Evolutionary conservation across 2,888 invertebrate species (phyloP).

Genomic region (Synanthedon vespiformis): DNA sequence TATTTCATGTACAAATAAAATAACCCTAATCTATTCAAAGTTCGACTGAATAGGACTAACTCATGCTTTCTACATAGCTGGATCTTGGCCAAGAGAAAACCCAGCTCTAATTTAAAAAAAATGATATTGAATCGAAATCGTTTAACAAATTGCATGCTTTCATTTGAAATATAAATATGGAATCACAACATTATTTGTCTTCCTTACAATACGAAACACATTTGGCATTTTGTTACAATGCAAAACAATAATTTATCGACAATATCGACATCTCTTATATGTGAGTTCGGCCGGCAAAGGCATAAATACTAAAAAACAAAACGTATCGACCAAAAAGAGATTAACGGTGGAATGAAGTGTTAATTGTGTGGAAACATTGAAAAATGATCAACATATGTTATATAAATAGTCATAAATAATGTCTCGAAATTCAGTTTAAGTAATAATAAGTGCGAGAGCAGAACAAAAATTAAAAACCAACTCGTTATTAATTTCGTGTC

Average conservation of each 20-base stretch:
- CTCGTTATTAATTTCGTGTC: slow-evolving; percentile 66
- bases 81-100: too few species aligned
- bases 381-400: slow-evolving; percentile 70
- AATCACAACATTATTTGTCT: slow-evolving; percentile 15
- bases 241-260: slow-evolving; percentile 30
- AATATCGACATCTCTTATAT: slow-evolving; percentile 22
- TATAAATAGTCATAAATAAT: slow-evolving; percentile 70
- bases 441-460: slow-evolving; percentile 67
- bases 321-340: slow-evolving; percentile 44
- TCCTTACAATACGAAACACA: slow-evolving; percentile 12
- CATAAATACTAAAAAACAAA: slow-evolving; percentile 34
- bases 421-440: slow-evolving; percentile 66
- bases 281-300: slow-evolving; percentile 18
- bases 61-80: too few species aligned
- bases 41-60: too few species aligned
- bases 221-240: slow-evolving; percentile 30
- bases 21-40: too few species aligned
- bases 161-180: background rate
- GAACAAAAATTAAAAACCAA: slow-evolving; percentile 66
- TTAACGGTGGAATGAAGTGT: slow-evolving; percentile 67
- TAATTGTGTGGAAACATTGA: slow-evolving; percentile 69
- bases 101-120: too few species aligned
- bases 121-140: background rate
- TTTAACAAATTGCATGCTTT: background rate
- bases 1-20: too few species aligned